Evolutionary conservation across 2,797 vertebrate genomes (phyloP).

Genomic region (Acipenser ruthenus): DNA sequence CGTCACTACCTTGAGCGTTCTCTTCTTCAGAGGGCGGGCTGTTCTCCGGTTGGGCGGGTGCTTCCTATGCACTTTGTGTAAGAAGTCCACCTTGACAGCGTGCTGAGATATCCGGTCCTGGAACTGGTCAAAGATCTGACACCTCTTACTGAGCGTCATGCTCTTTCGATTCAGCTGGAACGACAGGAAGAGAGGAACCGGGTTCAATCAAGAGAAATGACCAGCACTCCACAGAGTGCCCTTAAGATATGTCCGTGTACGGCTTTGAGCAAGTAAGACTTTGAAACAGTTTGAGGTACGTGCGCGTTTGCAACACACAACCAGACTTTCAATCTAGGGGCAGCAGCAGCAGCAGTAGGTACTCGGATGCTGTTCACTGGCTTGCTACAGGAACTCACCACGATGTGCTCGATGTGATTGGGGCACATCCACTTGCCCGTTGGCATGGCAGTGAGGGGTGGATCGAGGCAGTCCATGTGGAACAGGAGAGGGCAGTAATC

Average conservation of each 20-base stretch:
- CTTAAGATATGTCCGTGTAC: too few relatives aligned
- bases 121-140: slow-evolving; percentile 90
- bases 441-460: slow-evolving; percentile 95
- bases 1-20: slow-evolving; percentile 74
- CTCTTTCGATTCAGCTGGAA: slow-evolving; percentile 81
- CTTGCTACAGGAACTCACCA: slow-evolving; percentile 58
- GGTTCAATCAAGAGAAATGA: background rate
- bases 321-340: background rate
- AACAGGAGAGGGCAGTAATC: slow-evolving; percentile 96
- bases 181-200: background rate
- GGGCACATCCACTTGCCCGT: slow-evolving; percentile 98
- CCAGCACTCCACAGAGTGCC: too few relatives aligned
- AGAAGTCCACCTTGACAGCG: slow-evolving; percentile 86
- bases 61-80: slow-evolving; percentile 81
- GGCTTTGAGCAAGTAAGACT: too few relatives aligned
- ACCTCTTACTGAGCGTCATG: slow-evolving; percentile 84
- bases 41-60: slow-evolving; percentile 72
- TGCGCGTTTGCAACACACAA: too few relatives aligned
- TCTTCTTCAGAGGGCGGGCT: slow-evolving; percentile 70
- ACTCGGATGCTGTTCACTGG: background rate
- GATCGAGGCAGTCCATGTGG: slow-evolving; percentile 97
- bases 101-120: slow-evolving; percentile 92
- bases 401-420: slow-evolving; percentile 90
- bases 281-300: too few relatives aligned
- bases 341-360: background rate